Evolutionary conservation across 2,113 vertebrate genomes (phyloP).

Genomic region (Sebastes schlegelii): DNA sequence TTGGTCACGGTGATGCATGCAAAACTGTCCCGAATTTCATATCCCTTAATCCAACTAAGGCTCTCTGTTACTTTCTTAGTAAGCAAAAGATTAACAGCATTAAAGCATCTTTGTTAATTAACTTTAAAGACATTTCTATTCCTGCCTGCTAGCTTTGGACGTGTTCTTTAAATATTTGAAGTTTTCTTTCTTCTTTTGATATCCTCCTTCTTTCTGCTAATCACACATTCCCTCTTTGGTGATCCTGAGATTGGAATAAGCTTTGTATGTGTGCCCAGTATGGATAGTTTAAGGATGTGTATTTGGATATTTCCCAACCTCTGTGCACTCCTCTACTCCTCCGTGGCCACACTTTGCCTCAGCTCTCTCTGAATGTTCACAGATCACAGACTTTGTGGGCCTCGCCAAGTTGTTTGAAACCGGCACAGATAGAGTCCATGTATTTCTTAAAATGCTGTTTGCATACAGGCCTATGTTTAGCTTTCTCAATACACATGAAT

Average conservation of each 20-base stretch:
- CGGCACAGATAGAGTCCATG: conserved; percentile 10
- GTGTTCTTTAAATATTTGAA: conserved; percentile 52
- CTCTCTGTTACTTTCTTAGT: conserved; percentile 30
- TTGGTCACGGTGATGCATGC: conserved; percentile 13
- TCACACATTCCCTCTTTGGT: conserved; percentile 48
- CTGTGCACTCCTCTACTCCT: conserved; percentile 15
- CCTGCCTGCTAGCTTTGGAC: conserved; percentile 40
- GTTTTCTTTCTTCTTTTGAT: conserved; percentile 39
- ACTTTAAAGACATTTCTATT: conserved; percentile 31
- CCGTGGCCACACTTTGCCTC: conserved; percentile 35
- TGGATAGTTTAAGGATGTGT: conserved; percentile 23
- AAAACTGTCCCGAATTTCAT: conserved; percentile 33
- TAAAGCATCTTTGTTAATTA: conserved; percentile 42
- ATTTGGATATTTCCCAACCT: conserved; percentile 43
- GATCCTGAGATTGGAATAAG: conserved; percentile 45
- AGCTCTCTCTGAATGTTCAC: conserved; percentile 29
- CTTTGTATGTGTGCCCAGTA: conserved; percentile 41
- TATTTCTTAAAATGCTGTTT: conserved; percentile 45
- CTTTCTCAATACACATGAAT: conserved; percentile 18
- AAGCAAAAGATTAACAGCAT: conserved; percentile 45
- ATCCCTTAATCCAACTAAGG: conserved; percentile 22
- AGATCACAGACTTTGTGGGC: conserved; percentile 41
- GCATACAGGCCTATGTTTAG: background rate
- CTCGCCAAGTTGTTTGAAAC: conserved; percentile 37
- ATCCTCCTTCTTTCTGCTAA: conserved; percentile 20